phyloP scores from a whole-genome alignment of 2,797 vertebrate genomes.

The Peromyscus eremicus region DNA sequence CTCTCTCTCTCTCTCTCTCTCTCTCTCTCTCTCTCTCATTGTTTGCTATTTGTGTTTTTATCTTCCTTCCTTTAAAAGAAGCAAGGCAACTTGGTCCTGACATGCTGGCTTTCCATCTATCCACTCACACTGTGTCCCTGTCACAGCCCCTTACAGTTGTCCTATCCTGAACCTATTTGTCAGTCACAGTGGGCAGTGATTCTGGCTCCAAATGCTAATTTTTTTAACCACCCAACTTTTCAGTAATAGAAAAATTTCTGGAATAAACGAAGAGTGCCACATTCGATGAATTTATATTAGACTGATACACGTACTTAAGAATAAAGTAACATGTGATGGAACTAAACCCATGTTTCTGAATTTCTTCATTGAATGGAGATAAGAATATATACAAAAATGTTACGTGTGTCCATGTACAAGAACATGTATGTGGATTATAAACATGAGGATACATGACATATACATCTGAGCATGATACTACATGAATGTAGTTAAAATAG shows the following conservation, averaged over 20 bases:
- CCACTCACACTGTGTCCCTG: conserved; percentile 55
- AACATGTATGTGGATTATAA: background rate
- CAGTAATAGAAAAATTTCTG: conserved; percentile 9
- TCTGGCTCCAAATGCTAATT: conserved; percentile 37
- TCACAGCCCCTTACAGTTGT: background rate
- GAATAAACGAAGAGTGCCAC: conserved; percentile 1
- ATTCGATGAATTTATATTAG: background rate
- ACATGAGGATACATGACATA: background rate
- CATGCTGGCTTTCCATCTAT: conserved; percentile 61
- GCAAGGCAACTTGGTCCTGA: conserved; percentile 64
- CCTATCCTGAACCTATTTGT: conserved; percentile 20
- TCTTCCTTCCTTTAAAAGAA: conserved; percentile 70
- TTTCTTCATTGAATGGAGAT: background rate
- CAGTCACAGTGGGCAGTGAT: background rate
- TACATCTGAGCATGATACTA: background rate
- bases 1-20: background rate
- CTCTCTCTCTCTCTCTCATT: conserved; percentile 76
- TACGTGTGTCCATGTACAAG: background rate
- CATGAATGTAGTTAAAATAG: background rate
- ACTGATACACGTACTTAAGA: background rate
- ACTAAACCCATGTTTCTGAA: conserved; percentile 8
- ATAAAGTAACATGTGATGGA: background rate
- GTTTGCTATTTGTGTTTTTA: conserved; percentile 79
- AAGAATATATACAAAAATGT: background rate
- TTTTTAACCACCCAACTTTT: conserved; percentile 36